A percentile compares a stretch with the other conserved stretches of the same genome.
Evolutionary conservation across 2,113 vertebrate species (phyloP).

Genomic region (Trochalopteron elliotii): DNA sequence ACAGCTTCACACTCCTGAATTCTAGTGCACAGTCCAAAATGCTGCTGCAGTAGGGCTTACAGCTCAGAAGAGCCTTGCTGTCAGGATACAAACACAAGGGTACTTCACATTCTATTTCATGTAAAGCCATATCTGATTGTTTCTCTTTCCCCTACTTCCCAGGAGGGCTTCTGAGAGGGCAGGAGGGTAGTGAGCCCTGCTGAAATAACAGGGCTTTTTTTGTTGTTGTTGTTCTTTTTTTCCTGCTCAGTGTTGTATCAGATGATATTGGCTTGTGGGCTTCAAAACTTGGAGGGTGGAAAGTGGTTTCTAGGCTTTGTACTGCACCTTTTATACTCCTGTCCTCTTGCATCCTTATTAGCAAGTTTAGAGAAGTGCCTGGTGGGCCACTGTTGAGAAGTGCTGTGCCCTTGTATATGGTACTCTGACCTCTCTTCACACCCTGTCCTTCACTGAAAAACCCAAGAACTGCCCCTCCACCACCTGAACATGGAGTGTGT

Average conservation of each 20-base stretch:
- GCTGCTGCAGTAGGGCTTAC: neutral
- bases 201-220: neutral
- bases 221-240: too few relatives aligned
- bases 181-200: neutral
- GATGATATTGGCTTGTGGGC: neutral
- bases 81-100: neutral
- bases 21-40: neutral
- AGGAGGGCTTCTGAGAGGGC: neutral
- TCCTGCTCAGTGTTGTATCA: neutral
- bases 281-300: neutral
- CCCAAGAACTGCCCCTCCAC: neutral
- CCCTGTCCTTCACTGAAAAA: neutral
- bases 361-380: neutral
- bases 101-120: neutral
- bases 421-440: neutral
- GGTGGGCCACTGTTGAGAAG: neutral
- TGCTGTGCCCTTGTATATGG: neutral
- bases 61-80: neutral
- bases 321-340: neutral
- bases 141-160: neutral
- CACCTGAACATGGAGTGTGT: neutral
- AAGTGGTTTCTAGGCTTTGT: neutral
- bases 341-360: neutral
- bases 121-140: neutral
- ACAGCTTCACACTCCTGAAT: neutral